phyloP scores from a whole-genome alignment of 2,888 invertebrate species.

The Drosophila paracracens region DNA sequence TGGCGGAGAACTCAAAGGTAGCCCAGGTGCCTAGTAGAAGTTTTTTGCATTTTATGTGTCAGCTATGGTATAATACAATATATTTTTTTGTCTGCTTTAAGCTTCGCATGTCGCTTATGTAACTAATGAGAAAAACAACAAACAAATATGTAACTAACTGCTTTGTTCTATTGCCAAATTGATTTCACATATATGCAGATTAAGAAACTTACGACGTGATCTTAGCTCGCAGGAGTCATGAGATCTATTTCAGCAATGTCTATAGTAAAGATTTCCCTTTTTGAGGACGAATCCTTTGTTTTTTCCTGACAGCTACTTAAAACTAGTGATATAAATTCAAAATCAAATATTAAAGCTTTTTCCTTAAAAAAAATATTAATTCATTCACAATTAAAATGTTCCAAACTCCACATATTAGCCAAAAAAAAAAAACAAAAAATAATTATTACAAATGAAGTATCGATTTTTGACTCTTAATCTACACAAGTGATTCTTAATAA shows the following conservation, averaged over 20 bases:
- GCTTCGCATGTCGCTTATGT: slow-evolving; percentile 78
- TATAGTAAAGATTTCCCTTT: neutral
- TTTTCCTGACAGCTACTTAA: too few species aligned
- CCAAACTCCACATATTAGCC: neutral
- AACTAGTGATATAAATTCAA: neutral
- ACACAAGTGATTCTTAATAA: neutral
- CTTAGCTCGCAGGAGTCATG: neutral
- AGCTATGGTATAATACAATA: neutral
- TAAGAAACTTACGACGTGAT: accelerated
- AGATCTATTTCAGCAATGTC: neutral
- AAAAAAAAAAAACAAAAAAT: neutral
- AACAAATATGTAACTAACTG: slow-evolving; percentile 31
- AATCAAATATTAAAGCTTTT: neutral
- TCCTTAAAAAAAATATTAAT: neutral
- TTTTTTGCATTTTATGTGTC: slow-evolving; percentile 80
- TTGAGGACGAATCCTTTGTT: neutral
- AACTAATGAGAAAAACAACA: slow-evolving; percentile 55
- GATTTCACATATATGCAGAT: neutral
- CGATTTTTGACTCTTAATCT: neutral
- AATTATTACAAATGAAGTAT: neutral
- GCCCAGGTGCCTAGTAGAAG: slow-evolving; percentile 88
- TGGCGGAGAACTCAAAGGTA: slow-evolving; percentile 97
- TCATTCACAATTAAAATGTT: neutral
- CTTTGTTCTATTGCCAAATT: slow-evolving; percentile 5
- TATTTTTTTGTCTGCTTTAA: slow-evolving; percentile 50